phyloP scores from a whole-genome alignment of 1,140 invertebrate species.

The Zaprionus ornatus region DNA sequence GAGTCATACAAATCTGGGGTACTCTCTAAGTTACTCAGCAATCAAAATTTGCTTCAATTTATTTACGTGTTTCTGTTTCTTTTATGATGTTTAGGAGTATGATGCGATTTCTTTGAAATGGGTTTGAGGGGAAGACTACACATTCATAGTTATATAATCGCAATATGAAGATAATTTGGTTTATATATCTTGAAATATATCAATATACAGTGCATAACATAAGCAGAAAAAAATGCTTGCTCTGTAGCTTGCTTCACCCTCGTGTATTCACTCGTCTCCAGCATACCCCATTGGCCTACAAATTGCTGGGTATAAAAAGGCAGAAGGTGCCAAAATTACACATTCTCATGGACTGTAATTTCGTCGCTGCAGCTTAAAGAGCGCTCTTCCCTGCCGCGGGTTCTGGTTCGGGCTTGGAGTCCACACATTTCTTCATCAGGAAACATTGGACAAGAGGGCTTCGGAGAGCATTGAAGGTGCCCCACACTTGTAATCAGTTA shows the following conservation, averaged over 20 bases:
- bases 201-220: too few relatives aligned
- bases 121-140: too few relatives aligned
- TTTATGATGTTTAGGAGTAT: too few relatives aligned
- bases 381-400: background rate
- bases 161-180: too few relatives aligned
- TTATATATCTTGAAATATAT: too few relatives aligned
- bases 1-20: background rate
- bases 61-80: too few relatives aligned
- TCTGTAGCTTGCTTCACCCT: too few relatives aligned
- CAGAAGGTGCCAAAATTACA: slow-evolving; percentile 73
- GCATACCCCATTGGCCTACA: background rate
- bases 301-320: slow-evolving; percentile 2
- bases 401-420: slow-evolving; percentile 9
- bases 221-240: too few relatives aligned
- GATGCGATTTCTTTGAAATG: too few relatives aligned
- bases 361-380: slow-evolving; percentile 62
- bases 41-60: too few relatives aligned
- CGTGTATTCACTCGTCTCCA: background rate
- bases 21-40: background rate
- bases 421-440: slow-evolving; percentile 56
- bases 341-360: slow-evolving; percentile 49
- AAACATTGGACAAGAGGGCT: slow-evolving; percentile 49
- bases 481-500: slow-evolving; percentile 73
- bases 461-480: slow-evolving; percentile 10
- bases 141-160: too few relatives aligned